Conservation (phyloP, 2,797 vertebrate species). For the Anguilla marmorata region DNA sequence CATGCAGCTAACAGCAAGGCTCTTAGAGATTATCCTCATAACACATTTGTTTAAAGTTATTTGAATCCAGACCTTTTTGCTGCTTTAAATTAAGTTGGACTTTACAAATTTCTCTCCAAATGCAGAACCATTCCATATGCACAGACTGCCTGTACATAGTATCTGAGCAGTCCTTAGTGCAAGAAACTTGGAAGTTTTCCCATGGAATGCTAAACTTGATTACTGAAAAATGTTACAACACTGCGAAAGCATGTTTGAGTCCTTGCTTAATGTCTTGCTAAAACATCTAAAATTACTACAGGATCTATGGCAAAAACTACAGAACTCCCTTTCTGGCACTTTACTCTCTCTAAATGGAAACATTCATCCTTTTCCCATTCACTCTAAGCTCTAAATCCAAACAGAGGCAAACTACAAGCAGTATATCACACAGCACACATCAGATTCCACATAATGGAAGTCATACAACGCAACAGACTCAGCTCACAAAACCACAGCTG, state of each 20-base stretch:
- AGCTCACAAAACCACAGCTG: neutral
- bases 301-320: neutral
- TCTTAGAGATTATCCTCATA: neutral
- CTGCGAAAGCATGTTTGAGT: constrained; percentile 30
- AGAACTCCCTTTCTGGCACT: neutral
- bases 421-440: neutral
- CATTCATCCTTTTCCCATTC: neutral
- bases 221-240: constrained; percentile 37
- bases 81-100: neutral
- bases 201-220: neutral
- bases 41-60: neutral
- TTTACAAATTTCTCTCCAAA: neutral
- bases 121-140: neutral
- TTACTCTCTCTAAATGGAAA: neutral
- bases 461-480: neutral
- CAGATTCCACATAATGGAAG: neutral
- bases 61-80: neutral
- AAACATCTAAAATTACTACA: neutral
- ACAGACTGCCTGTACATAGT: neutral
- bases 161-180: neutral
- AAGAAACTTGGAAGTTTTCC: neutral
- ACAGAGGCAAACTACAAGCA: neutral
- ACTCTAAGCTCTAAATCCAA: neutral
- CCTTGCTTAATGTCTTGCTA: neutral
- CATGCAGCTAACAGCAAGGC: neutral